A percentile compares a stretch with the other conserved stretches of the same genome.
Evolutionary conservation across 2,797 vertebrate species (phyloP).

Genomic region (Sternotherus odoratus): DNA sequence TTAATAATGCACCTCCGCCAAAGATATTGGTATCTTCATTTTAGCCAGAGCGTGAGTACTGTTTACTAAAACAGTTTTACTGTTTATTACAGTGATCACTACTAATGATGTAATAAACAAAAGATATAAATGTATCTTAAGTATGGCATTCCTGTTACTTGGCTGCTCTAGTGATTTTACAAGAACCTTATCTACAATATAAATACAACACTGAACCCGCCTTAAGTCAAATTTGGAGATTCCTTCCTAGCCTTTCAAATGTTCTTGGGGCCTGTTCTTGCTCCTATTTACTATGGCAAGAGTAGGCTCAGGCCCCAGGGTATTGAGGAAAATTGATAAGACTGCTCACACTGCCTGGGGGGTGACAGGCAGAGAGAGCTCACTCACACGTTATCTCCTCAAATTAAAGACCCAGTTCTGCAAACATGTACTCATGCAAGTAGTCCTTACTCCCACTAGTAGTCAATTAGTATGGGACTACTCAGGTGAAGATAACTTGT

Average conservation of each 20-base stretch:
- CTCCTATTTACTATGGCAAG: constrained; percentile 9
- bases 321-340: neutral
- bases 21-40: neutral
- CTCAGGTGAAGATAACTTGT: neutral
- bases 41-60: constrained; percentile 15
- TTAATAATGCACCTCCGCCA: constrained; percentile 6
- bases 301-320: neutral
- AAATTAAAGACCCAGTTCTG: constrained; percentile 29
- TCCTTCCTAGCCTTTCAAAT: constrained; percentile 38
- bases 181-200: constrained; percentile 38
- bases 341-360: neutral
- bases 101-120: neutral
- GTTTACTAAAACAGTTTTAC: constrained; percentile 34
- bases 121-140: constrained; percentile 10
- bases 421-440: constrained; percentile 14
- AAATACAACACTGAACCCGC: constrained; percentile 41
- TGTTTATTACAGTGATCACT: neutral
- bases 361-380: too few species aligned
- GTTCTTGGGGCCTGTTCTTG: neutral
- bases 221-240: constrained; percentile 47
- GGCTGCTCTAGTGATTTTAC: constrained; percentile 24
- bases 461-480: constrained; percentile 1
- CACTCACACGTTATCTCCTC: neutral
- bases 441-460: neutral
- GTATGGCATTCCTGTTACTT: constrained; percentile 39